A percentile compares a stretch with the other conserved stretches of the same genome.
phyloP scores from a whole-genome alignment of 2,113 vertebrate species.

The Cheilinus undulatus region DNA sequence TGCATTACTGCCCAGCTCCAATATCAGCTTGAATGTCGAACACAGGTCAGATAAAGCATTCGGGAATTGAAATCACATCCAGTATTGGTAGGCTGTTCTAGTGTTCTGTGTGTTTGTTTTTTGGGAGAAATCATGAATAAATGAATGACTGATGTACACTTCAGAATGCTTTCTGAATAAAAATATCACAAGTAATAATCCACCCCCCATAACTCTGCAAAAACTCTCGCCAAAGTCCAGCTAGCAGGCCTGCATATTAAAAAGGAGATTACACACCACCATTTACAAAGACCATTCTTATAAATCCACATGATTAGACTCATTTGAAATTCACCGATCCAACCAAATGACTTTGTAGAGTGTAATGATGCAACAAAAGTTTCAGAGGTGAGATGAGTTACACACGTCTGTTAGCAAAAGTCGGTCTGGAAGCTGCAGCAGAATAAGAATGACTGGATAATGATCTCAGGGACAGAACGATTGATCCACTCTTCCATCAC shows the following conservation, averaged over 20 bases:
- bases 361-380: conserved; percentile 44
- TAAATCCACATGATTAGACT: conserved; percentile 4
- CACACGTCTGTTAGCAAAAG: conserved; percentile 25
- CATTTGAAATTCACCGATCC: conserved; percentile 36
- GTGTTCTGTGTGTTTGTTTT: not conserved
- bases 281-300: conserved; percentile 31
- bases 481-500: conserved; percentile 59
- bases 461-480: conserved; percentile 56
- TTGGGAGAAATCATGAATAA: conserved; percentile 24
- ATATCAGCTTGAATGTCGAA: conserved; percentile 35
- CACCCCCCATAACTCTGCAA: conserved; percentile 21
- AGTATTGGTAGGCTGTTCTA: conserved; percentile 7
- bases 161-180: conserved; percentile 18
- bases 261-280: conserved; percentile 31
- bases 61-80: conserved; percentile 19
- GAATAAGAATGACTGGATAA: conserved; percentile 64
- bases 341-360: conserved; percentile 52
- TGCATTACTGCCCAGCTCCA: conserved; percentile 29
- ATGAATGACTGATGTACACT: conserved; percentile 29
- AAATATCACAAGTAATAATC: conserved; percentile 20
- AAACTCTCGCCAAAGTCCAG: conserved; percentile 38
- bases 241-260: conserved; percentile 37
- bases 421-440: conserved; percentile 35
- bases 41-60: conserved; percentile 36
- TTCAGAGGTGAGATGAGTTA: conserved; percentile 44